A percentile compares a stretch with the other conserved stretches of the same genome.
phyloP scores from a whole-genome alignment of 2,888 invertebrate species.

The Idaea biselata region DNA sequence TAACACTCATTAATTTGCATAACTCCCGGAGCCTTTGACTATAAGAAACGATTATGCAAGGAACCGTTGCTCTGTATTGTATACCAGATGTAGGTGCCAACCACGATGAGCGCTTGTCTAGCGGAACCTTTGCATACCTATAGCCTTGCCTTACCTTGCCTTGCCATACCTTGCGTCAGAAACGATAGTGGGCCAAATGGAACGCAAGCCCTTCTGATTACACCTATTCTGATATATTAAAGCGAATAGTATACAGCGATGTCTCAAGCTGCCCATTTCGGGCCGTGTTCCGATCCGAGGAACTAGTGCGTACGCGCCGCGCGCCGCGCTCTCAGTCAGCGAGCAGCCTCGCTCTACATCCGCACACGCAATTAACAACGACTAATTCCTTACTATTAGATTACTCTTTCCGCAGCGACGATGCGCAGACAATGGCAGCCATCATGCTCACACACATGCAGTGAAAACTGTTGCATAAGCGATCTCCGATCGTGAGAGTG shows the following conservation, averaged over 20 bases:
- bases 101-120: neutral
- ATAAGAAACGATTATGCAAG: neutral
- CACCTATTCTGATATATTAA: no score
- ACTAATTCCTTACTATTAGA: constrained; percentile 54
- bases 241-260: no score
- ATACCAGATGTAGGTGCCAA: neutral
- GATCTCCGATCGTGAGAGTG: constrained; percentile 37
- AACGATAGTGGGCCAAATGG: no score
- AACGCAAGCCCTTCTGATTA: no score
- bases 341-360: constrained; percentile 43
- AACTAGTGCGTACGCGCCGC: no score
- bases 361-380: constrained; percentile 58
- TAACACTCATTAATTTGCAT: neutral
- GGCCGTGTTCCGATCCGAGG: no score
- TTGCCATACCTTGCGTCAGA: no score
- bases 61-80: neutral
- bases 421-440: constrained; percentile 37
- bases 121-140: neutral
- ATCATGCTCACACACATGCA: constrained; percentile 37
- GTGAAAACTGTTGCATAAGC: constrained; percentile 60
- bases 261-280: no score
- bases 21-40: neutral
- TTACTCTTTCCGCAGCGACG: constrained; percentile 42
- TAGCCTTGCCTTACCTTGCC: no score
- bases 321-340: no score